A percentile compares a stretch with the other conserved stretches of the same genome.
Evolutionary conservation across 92 coral and sea anemone genomes (phyloP).

Genomic region (Bergia puertoricense): DNA sequence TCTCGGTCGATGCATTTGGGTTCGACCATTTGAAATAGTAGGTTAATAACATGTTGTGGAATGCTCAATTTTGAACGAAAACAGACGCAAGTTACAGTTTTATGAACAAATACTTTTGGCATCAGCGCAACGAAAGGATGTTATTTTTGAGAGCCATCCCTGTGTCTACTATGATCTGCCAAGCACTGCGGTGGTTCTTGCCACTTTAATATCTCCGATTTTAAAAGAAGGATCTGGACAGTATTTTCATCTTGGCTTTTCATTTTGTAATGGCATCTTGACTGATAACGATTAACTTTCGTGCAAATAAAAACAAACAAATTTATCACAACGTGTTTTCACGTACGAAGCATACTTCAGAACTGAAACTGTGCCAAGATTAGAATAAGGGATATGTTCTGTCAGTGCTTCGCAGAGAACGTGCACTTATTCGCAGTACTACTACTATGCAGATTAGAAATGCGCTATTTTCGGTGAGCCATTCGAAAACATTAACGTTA

Average conservation of each 20-base stretch:
- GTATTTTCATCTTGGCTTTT: background rate
- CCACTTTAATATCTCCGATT: background rate
- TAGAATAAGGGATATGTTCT: background rate
- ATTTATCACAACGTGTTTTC: background rate
- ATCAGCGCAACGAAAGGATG: background rate
- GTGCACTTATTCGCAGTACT: background rate
- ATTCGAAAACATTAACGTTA: too few relatives aligned
- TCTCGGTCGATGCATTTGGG: too few relatives aligned
- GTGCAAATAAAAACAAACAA: background rate
- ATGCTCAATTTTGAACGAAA: too few relatives aligned
- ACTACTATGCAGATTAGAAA: background rate
- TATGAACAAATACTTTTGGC: too few relatives aligned
- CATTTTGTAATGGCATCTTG: background rate
- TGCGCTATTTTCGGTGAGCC: background rate
- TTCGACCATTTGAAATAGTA: too few relatives aligned
- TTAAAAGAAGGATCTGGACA: too few relatives aligned
- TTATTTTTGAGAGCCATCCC: background rate
- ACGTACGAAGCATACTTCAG: background rate
- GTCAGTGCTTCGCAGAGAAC: background rate
- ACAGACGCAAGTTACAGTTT: too few relatives aligned
- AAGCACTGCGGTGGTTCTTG: background rate
- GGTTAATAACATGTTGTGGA: too few relatives aligned
- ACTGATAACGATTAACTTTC: background rate
- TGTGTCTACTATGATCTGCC: background rate
- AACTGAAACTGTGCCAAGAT: background rate